phyloP scores from a whole-genome alignment of 2,797 vertebrate species.

The Benthosema pterotum region DNA sequence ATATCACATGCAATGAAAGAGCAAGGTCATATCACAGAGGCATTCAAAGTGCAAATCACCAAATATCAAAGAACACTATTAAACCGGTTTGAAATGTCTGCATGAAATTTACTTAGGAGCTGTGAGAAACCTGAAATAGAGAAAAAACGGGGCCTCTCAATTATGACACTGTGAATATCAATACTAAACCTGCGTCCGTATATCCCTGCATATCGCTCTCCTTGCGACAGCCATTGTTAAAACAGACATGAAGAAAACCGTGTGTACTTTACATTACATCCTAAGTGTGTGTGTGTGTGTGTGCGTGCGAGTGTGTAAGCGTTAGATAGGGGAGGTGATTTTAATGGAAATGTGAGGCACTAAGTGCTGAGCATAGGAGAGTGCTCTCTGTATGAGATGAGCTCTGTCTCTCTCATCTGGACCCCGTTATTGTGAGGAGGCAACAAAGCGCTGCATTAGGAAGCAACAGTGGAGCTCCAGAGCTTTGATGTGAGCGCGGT shows the following conservation, averaged over 20 bases:
- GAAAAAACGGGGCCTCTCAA: constrained; percentile 30
- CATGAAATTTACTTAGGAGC: background rate
- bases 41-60: no score
- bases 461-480: constrained; percentile 72
- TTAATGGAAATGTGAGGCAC: constrained; percentile 80
- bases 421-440: constrained; percentile 81
- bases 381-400: constrained; percentile 69
- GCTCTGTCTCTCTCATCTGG: constrained; percentile 80
- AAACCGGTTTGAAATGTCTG: constrained; percentile 1
- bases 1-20: constrained; percentile 14
- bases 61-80: constrained; percentile 1
- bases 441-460: constrained; percentile 84
- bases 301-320: constrained; percentile 58
- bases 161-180: constrained; percentile 11
- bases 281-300: constrained; percentile 5
- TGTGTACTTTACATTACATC: constrained; percentile 4
- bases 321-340: constrained; percentile 81
- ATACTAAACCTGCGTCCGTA: constrained; percentile 29
- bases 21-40: no score
- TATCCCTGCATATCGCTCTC: constrained; percentile 40
- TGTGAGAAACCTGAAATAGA: constrained; percentile 18
- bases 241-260: constrained; percentile 61
- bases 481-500: constrained; percentile 82
- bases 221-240: constrained; percentile 59
- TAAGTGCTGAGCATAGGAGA: constrained; percentile 76